Conservation (phyloP, 1,140 invertebrate genomes). For the Drosophila equinoxialis region DNA sequence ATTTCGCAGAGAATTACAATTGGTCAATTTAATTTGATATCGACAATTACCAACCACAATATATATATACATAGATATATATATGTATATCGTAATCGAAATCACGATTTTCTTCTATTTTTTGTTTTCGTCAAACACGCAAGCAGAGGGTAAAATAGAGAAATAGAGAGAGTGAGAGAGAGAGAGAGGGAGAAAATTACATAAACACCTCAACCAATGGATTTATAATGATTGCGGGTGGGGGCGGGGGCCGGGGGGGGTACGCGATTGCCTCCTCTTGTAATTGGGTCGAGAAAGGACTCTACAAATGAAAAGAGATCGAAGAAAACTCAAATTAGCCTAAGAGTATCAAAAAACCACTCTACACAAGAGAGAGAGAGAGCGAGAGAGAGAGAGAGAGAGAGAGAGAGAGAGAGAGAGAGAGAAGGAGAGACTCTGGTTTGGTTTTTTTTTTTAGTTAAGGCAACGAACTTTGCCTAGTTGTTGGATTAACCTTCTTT, state of each 20-base stretch:
- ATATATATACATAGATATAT: not conserved
- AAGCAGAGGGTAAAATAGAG: conserved; percentile 59
- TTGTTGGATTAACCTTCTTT: conserved; percentile 75
- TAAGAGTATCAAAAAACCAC: not conserved
- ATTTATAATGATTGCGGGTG: not conserved
- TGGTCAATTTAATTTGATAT: conserved; percentile 18
- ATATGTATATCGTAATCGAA: not conserved
- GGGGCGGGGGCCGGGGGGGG: not conserved
- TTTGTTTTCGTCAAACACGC: conserved; percentile 57
- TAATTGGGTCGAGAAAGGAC: conserved; percentile 1
- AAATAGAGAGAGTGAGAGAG: too few relatives aligned
- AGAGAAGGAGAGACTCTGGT: not conserved
- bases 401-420: too few relatives aligned
- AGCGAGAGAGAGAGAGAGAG: too few relatives aligned
- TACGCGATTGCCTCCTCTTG: conserved; percentile 43
- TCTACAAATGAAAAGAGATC: not conserved
- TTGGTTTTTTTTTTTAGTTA: not conserved
- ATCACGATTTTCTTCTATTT: conserved; percentile 15
- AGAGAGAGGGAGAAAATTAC: conserved; percentile 55
- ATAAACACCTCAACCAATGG: conserved; percentile 33
- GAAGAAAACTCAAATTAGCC: not conserved
- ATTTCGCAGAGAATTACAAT: conserved; percentile 20
- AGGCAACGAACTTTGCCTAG: conserved; percentile 47
- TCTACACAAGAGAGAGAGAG: too few relatives aligned
- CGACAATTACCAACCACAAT: conserved; percentile 13